phyloP scores from a whole-genome alignment of 2,888 invertebrate species.

The Acronicta psi region DNA sequence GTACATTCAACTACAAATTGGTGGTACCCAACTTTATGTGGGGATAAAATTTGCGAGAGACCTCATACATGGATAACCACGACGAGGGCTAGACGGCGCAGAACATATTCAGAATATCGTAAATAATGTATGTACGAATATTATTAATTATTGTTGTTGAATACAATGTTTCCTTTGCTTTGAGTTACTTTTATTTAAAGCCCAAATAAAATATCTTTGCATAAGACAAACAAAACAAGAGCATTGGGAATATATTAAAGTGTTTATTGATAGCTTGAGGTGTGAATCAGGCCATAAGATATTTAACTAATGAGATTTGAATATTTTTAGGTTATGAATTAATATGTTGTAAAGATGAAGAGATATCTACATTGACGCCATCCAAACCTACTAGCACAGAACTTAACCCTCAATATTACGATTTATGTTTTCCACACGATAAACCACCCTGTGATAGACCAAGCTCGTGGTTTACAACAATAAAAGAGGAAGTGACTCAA shows the following conservation, averaged over 20 bases:
- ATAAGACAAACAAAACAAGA: no score
- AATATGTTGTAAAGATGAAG: background rate
- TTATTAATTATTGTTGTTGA: conserved; percentile 2
- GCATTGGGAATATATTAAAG: no score
- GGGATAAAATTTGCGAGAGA: conserved; percentile 24
- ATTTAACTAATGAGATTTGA: background rate
- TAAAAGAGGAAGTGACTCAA: background rate
- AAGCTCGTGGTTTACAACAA: conserved; percentile 28
- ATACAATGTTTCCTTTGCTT: conserved; percentile 15
- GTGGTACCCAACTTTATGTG: conserved; percentile 38
- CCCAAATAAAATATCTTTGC: background rate
- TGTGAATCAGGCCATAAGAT: no score
- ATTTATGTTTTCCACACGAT: background rate
- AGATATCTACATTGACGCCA: background rate
- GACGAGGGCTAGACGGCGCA: background rate
- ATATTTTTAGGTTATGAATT: conserved; percentile 23
- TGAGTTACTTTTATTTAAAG: conserved; percentile 24
- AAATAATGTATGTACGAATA: conserved; percentile 33
- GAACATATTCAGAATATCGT: conserved; percentile 21
- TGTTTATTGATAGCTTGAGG: no score
- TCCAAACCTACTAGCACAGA: background rate
- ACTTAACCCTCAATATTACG: background rate
- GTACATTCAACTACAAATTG: background rate
- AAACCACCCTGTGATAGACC: conserved; percentile 30
- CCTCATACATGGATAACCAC: conserved; percentile 42